A percentile compares a stretch with the other conserved stretches of the same genome.
These are phyloP conservation scores for Gavia stellata DNA, from an alignment of 2,113 vertebrate genomes.

Conservation along the genomic window DNA sequence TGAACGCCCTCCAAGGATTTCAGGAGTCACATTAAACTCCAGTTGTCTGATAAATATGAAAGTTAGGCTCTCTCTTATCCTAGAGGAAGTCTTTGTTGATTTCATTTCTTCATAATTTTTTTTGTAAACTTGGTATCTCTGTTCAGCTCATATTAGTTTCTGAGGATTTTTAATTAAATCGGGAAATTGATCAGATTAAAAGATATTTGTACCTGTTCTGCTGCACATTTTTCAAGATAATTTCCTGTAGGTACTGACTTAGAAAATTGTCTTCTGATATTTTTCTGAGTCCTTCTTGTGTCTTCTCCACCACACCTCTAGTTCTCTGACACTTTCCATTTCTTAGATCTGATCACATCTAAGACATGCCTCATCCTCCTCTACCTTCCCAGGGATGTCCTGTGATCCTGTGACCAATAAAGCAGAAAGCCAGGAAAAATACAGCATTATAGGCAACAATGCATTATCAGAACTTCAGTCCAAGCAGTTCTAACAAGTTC, in stretches of 20 bases:
- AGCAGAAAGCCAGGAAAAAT: slow-evolving; percentile 2
- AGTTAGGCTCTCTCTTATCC: background rate
- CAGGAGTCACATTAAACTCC: background rate
- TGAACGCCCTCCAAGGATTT: background rate
- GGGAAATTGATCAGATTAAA: background rate
- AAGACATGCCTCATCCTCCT: background rate
- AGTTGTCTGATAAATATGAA: background rate
- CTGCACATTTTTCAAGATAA: background rate
- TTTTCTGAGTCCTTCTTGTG: background rate
- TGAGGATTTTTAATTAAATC: background rate
- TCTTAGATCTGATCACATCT: background rate
- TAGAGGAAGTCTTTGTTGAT: background rate
- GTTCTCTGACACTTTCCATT: background rate
- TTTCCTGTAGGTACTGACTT: background rate
- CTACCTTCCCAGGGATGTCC: background rate
- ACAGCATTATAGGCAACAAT: background rate
- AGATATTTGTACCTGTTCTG: background rate
- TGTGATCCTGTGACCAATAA: background rate
- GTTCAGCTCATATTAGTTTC: background rate
- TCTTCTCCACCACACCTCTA: background rate
- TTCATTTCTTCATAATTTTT: background rate
- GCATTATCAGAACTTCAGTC: background rate
- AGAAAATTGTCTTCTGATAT: background rate
- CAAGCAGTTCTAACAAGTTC: slow-evolving; percentile 4
- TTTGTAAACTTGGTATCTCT: background rate